phyloP scores from a whole-genome alignment of 2,113 vertebrate species.

The Greenwoodochromis staneri region DNA sequence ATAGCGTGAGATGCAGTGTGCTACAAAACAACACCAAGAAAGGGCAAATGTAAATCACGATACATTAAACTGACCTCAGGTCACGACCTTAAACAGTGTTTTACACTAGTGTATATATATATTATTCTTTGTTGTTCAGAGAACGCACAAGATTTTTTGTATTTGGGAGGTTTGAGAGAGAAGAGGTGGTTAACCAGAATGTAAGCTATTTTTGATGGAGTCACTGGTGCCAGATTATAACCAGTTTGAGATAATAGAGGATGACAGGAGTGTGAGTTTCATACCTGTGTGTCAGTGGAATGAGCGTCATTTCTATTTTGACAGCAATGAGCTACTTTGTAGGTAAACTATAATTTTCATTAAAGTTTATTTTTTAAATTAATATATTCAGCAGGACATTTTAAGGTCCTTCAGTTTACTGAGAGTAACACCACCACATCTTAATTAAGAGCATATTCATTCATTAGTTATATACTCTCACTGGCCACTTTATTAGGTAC shows the following conservation, averaged over 20 bases:
- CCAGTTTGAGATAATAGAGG: neutral
- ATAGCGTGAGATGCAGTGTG: neutral
- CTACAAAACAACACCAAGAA: accelerated
- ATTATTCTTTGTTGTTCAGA: neutral
- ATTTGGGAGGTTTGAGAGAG: neutral
- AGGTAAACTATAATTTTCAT: accelerated
- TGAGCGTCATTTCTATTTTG: neutral
- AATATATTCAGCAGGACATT: neutral
- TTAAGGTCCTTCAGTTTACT: neutral
- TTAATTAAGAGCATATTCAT: neutral
- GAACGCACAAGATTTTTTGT: neutral
- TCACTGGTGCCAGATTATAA: neutral
- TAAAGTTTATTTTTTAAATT: neutral
- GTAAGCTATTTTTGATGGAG: neutral
- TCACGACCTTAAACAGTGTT: neutral
- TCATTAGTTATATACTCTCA: neutral
- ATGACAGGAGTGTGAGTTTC: neutral
- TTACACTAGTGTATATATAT: neutral
- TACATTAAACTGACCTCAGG: neutral
- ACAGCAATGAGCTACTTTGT: neutral
- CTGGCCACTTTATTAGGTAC: neutral
- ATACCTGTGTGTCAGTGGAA: neutral
- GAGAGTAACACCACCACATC: neutral
- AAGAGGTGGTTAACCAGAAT: neutral
- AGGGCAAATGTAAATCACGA: neutral